A percentile compares a stretch with the other conserved stretches of the same genome.
Evolutionary conservation across 2,797 vertebrate genomes (phyloP).

Genomic region (Halcyon smyrnensis): DNA sequence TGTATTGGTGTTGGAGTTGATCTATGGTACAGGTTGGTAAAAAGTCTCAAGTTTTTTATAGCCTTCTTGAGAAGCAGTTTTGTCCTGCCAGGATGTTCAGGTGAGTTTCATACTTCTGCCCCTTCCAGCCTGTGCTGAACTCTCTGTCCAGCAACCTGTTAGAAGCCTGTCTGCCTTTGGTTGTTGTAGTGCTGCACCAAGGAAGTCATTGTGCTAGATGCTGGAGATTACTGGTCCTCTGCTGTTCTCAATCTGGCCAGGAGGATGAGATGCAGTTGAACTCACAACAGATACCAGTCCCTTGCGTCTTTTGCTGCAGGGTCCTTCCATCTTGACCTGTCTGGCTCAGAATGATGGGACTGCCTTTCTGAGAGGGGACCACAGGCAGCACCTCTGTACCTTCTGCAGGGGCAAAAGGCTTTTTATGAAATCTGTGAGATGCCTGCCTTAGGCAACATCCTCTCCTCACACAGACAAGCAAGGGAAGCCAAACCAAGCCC

Average conservation of each 20-base stretch:
- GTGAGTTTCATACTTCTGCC: not conserved
- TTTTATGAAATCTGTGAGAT: not conserved
- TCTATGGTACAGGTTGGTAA: not conserved
- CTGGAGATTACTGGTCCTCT: not conserved
- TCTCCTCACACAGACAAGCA: not conserved
- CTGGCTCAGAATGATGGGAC: not conserved
- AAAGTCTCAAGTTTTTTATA: not conserved
- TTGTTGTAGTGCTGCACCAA: not conserved
- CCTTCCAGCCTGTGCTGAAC: not conserved
- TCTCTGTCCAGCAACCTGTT: not conserved
- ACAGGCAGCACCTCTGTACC: not conserved
- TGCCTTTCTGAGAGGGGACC: not conserved
- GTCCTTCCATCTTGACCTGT: not conserved
- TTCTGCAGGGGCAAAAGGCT: not conserved
- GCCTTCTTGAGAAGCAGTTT: not conserved
- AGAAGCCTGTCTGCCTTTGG: not conserved
- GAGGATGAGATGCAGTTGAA: not conserved
- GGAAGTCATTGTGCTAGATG: not conserved
- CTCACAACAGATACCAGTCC: not conserved
- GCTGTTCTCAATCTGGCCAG: not conserved
- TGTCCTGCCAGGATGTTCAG: not conserved
- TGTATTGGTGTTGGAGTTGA: not conserved
- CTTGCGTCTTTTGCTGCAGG: not conserved
- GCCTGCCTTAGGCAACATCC: not conserved
- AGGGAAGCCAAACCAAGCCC: not conserved